phyloP scores from a whole-genome alignment of 2,888 invertebrate genomes.

The Hypomecis atomaria region DNA sequence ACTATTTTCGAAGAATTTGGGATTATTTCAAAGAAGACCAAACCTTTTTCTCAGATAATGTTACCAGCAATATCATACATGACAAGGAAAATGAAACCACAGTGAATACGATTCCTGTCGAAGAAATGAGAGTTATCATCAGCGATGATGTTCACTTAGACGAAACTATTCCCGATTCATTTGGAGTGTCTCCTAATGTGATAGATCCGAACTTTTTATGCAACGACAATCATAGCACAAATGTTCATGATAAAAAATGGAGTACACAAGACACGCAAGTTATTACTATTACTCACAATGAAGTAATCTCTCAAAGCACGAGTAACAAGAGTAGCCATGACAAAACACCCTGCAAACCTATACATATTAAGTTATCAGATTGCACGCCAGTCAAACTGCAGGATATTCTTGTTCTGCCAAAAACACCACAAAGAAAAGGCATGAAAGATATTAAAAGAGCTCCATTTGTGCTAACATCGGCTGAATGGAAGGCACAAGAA shows the following conservation, averaged over 20 bases:
- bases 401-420: constrained; percentile 20
- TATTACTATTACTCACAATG: constrained; percentile 9
- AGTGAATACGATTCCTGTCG: constrained; percentile 13
- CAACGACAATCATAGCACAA: constrained; percentile 1
- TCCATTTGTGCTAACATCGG: constrained; percentile 30
- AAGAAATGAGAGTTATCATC: constrained; percentile 16
- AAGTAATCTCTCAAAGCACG: constrained; percentile 2
- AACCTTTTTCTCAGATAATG: constrained; percentile 3
- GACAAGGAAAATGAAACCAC: neutral
- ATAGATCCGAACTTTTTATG: constrained; percentile 1
- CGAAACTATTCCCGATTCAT: no score
- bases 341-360: constrained; percentile 5
- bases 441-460: constrained; percentile 24
- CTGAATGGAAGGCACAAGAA: constrained; percentile 22
- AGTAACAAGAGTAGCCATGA: neutral
- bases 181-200: neutral
- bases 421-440: constrained; percentile 24
- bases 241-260: neutral
- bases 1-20: constrained; percentile 17
- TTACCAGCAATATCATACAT: constrained; percentile 10
- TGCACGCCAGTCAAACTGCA: constrained; percentile 19
- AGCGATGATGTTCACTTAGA: neutral
- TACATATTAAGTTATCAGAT: constrained; percentile 8
- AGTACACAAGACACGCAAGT: constrained; percentile 2
- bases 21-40: constrained; percentile 16